phyloP scores from a whole-genome alignment of 1,140 invertebrate species.

The Drosophila asahinai region DNA sequence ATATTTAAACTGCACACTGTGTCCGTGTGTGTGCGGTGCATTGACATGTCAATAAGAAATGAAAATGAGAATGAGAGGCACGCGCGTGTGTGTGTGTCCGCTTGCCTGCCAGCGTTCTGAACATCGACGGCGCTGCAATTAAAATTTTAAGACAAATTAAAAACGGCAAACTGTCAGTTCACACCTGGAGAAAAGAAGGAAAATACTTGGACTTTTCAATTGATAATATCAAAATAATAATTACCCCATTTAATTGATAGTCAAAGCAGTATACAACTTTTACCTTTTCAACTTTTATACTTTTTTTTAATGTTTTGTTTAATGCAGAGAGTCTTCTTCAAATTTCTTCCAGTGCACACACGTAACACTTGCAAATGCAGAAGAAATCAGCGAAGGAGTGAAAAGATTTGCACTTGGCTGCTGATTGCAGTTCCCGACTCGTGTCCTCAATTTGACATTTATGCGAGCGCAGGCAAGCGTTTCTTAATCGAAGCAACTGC shows the following conservation, averaged over 20 bases:
- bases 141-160: conserved; percentile 79
- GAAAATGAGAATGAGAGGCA: conserved; percentile 38
- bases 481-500: conserved; percentile 58
- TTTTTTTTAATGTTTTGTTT: too few species aligned
- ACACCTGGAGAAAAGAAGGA: neutral
- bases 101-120: conserved; percentile 37
- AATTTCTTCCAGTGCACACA: conserved; percentile 11
- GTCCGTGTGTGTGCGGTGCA: conserved; percentile 40
- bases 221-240: too few species aligned
- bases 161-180: conserved; percentile 44
- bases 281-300: too few species aligned
- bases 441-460: conserved; percentile 78
- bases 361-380: conserved; percentile 46
- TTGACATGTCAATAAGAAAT: conserved; percentile 77
- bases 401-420: conserved; percentile 77
- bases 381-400: conserved; percentile 54
- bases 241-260: too few species aligned
- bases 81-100: conserved; percentile 12
- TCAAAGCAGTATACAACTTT: too few species aligned
- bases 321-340: too few species aligned
- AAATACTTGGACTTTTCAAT: too few species aligned
- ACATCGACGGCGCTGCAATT: conserved; percentile 61
- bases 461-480: conserved; percentile 61
- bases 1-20: conserved; percentile 44
- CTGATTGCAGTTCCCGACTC: conserved; percentile 65